phyloP scores from a whole-genome alignment of 2,888 invertebrate genomes.

The Anarsia innoxiella region DNA sequence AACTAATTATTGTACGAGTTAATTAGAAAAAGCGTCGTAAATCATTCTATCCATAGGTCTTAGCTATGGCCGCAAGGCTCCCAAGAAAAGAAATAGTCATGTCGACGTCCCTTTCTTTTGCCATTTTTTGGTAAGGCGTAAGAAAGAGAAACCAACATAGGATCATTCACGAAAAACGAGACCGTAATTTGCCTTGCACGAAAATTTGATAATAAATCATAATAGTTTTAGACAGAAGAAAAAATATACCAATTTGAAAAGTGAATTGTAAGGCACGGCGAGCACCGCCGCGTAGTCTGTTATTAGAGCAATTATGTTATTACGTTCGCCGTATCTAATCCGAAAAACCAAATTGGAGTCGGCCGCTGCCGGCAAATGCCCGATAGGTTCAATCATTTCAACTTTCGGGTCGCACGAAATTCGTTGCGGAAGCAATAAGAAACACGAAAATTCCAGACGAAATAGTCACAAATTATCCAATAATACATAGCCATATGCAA shows the following conservation, averaged over 20 bases:
- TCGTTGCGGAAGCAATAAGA: conserved; percentile 74
- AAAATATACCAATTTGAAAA: conserved; percentile 75
- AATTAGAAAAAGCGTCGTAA: conserved; percentile 64
- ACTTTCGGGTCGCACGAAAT: conserved; percentile 73
- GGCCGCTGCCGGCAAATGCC: conserved; percentile 71
- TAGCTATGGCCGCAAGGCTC: conserved; percentile 51
- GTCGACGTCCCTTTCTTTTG: conserved; percentile 46
- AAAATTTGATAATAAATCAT: conserved; percentile 75
- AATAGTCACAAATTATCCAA: conserved; percentile 59
- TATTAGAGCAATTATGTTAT: conserved; percentile 76
- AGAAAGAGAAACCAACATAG: conserved; percentile 47
- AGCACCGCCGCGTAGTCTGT: conserved; percentile 57
- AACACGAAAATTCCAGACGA: conserved; percentile 64
- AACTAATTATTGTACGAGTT: conserved; percentile 61
- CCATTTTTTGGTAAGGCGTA: conserved; percentile 24
- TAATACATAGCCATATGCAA: conserved; percentile 41
- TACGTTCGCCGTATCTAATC: conserved; percentile 75
- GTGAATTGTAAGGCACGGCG: conserved; percentile 73
- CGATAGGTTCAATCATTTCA: conserved; percentile 71
- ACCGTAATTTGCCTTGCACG: conserved; percentile 72
- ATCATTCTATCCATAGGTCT: conserved; percentile 56
- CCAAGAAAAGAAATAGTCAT: conserved; percentile 50
- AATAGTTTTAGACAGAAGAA: conserved; percentile 73
- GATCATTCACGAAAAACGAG: conserved; percentile 53
- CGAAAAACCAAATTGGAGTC: conserved; percentile 74